These are phyloP conservation scores for Scaptomyza flava DNA, from an alignment of 2,888 invertebrate genomes.

Conservation along the genomic window DNA sequence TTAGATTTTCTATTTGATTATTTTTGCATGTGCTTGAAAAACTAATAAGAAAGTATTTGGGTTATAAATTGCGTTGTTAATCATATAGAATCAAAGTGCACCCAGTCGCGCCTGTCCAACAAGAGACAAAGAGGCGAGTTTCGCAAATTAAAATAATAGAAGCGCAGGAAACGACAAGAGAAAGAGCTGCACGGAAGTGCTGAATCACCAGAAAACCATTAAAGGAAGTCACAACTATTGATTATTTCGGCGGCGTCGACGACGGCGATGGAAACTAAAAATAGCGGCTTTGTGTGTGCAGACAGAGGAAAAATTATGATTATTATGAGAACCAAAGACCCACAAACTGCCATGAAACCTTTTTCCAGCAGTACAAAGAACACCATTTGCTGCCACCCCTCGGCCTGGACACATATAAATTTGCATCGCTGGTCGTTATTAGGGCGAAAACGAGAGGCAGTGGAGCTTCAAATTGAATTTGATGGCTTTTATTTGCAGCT, in stretches of 20 bases:
- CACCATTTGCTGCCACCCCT: constrained; percentile 37
- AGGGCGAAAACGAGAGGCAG: constrained; percentile 6
- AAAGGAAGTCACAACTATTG: constrained; percentile 81
- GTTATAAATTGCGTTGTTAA: not conserved
- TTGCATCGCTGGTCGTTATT: constrained; percentile 38
- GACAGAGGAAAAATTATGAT: constrained; percentile 69
- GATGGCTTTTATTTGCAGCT: constrained; percentile 58
- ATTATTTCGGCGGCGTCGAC: constrained; percentile 69
- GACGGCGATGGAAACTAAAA: not conserved
- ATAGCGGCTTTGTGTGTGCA: constrained; percentile 63
- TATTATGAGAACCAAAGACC: constrained; percentile 45
- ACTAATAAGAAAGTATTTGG: not conserved
- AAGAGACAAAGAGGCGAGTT: constrained; percentile 63
- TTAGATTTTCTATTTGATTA: constrained; percentile 11
- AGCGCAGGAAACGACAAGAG: constrained; percentile 19
- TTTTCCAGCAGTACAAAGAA: constrained; percentile 13
- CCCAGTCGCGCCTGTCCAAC: constrained; percentile 43
- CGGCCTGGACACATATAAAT: constrained; percentile 60
- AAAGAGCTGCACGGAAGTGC: constrained; percentile 61
- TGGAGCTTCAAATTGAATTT: constrained; percentile 59
- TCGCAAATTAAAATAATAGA: constrained; percentile 65
- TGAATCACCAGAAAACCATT: constrained; percentile 82
- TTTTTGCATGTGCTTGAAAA: no score
- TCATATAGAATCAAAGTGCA: not conserved
- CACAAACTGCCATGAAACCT: not conserved